Evolutionary conservation across 2,888 invertebrate species (phyloP).

Genomic region (Ophioninae sp.): DNA sequence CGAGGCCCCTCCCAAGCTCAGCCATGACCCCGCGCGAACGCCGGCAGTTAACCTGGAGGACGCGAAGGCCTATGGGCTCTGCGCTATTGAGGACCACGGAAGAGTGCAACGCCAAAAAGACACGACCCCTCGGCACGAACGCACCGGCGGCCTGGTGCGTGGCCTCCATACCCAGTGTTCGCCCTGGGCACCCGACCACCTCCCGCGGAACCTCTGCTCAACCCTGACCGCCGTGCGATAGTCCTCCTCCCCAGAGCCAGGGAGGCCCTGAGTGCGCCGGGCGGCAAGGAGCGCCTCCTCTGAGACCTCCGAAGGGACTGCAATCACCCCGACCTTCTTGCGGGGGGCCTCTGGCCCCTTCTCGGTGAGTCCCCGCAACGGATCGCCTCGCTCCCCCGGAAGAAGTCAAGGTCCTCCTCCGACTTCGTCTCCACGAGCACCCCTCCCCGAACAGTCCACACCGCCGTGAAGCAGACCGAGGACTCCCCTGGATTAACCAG

Average conservation of each 20-base stretch:
- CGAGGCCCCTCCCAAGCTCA: no score
- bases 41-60: no score
- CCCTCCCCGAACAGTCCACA: background rate
- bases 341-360: constrained; percentile 10
- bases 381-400: constrained; percentile 2
- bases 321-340: background rate
- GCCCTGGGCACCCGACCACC: background rate
- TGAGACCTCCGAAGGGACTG: background rate
- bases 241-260: background rate
- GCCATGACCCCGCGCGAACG: background rate
- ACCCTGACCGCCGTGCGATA: constrained; percentile 17
- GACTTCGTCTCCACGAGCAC: constrained; percentile 2
- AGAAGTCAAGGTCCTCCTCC: constrained; percentile 16
- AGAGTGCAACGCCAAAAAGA: constrained; percentile 27
- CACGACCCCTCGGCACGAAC: background rate
- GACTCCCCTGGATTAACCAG: constrained; percentile 24
- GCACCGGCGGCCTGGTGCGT: background rate
- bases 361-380: background rate
- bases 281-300: background rate
- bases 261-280: background rate
- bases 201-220: background rate
- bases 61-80: no score
- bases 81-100: no score
- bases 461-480: background rate
- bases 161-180: constrained; percentile 14